phyloP scores from a whole-genome alignment of 2,888 invertebrate genomes.

The Ethmia dodecea region DNA sequence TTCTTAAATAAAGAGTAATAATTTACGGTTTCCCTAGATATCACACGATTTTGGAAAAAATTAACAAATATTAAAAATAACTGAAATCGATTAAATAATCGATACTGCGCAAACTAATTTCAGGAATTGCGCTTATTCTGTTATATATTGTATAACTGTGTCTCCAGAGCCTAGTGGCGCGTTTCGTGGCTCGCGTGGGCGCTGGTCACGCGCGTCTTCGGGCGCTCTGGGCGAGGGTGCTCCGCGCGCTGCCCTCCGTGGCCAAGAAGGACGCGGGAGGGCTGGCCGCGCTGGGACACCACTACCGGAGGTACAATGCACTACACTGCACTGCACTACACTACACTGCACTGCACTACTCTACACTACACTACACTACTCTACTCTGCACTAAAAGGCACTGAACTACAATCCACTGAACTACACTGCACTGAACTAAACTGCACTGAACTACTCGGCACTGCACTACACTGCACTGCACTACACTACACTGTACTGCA shows the following conservation, averaged over 20 bases:
- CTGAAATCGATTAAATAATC: no score
- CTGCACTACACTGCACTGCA: neutral
- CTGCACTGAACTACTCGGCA: slow-evolving; percentile 1
- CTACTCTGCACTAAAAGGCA: neutral
- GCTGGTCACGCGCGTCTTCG: slow-evolving; percentile 69
- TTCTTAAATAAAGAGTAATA: no score
- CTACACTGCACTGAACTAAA: neutral
- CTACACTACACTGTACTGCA: slow-evolving; percentile 1
- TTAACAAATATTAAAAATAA: no score
- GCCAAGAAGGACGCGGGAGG: slow-evolving; percentile 77
- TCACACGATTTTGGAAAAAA: no score
- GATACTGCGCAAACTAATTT: no score
- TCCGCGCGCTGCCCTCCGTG: slow-evolving; percentile 76
- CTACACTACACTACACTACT: slow-evolving; percentile 1
- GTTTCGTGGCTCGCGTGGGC: slow-evolving; percentile 80
- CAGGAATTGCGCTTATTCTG: no score
- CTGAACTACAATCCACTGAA: neutral
- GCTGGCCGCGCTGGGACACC: slow-evolving; percentile 73
- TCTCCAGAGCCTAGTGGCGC: slow-evolving; percentile 80
- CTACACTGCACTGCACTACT: neutral
- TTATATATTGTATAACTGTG: no score
- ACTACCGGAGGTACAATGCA: slow-evolving; percentile 69
- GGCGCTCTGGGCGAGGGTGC: slow-evolving; percentile 78
- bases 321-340: neutral
- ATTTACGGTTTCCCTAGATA: no score